Conservation (phyloP, 2,797 vertebrate genomes). For the Malurus splendens region DNA sequence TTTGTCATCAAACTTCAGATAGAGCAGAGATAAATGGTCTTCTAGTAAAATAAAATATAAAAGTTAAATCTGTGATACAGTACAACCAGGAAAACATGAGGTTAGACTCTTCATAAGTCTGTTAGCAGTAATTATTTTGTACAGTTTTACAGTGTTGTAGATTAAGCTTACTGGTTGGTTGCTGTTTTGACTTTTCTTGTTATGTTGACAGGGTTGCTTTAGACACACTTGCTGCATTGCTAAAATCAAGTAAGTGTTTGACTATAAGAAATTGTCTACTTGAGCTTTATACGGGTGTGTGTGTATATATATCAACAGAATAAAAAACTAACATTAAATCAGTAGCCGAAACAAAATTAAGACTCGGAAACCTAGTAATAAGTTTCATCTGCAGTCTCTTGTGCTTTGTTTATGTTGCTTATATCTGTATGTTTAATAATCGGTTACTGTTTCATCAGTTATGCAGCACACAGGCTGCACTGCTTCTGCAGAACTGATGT, state of each 20-base stretch:
- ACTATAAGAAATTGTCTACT: constrained; percentile 44
- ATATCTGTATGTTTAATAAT: background rate
- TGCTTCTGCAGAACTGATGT: background rate
- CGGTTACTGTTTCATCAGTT: background rate
- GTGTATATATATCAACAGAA: background rate
- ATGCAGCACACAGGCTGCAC: background rate
- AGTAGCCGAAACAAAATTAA: background rate
- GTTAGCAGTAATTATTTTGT: constrained; percentile 7
- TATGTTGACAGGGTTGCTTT: constrained; percentile 89
- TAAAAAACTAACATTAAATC: background rate
- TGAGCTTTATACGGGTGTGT: background rate
- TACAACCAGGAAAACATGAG: background rate
- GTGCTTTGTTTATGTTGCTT: background rate
- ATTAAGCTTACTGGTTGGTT: constrained; percentile 62
- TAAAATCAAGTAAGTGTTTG: constrained; percentile 95
- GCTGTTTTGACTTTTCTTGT: constrained; percentile 68
- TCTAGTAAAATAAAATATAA: background rate
- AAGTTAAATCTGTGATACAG: background rate
- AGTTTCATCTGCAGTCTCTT: background rate
- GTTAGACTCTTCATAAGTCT: constrained; percentile 10
- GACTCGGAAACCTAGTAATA: background rate
- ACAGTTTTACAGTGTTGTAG: constrained; percentile 39
- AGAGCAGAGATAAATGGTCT: background rate
- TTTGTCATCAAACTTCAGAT: background rate
- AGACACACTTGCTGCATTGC: constrained; percentile 92